phyloP scores from a whole-genome alignment of 2,888 invertebrate genomes.

The Adelphocoris suturalis region DNA sequence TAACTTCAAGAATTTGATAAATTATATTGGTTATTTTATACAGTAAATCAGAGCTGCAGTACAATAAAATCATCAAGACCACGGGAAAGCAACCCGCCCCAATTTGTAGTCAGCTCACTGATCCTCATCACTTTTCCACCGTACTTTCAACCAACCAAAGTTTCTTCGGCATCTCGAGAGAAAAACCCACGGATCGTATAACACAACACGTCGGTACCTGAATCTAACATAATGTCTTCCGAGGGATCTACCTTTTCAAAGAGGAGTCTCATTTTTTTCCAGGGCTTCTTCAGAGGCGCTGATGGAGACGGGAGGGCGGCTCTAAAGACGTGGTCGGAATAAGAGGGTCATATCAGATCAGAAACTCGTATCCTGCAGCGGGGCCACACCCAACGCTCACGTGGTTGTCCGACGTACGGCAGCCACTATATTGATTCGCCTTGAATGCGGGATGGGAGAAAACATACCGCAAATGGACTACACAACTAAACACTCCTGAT shows the following conservation, averaged over 20 bases:
- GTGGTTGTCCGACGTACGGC: conserved; percentile 41
- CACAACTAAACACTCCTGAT: background rate
- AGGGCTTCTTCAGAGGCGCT: background rate
- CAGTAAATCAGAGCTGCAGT: too few relatives aligned
- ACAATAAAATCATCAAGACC: too few relatives aligned
- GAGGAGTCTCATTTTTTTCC: background rate
- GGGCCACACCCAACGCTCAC: conserved; percentile 46
- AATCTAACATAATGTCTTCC: background rate
- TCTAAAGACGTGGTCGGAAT: conserved; percentile 34
- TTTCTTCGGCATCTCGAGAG: background rate
- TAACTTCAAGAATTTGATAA: too few relatives aligned
- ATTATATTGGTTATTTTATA: too few relatives aligned
- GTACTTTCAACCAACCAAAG: background rate
- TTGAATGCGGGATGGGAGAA: background rate
- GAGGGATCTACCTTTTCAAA: conserved; percentile 4
- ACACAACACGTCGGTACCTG: background rate
- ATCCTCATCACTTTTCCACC: background rate
- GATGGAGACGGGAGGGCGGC: conserved; percentile 12
- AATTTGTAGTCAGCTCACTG: background rate
- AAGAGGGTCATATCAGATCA: conserved; percentile 31
- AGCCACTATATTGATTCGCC: conserved; percentile 38
- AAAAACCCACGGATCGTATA: background rate
- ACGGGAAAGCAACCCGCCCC: too few relatives aligned
- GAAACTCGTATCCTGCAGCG: conserved; percentile 16
- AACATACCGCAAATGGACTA: background rate